Percentiles rank a stretch among this genome's conserved stretches.
These are phyloP conservation scores for Lissocephala sabroskyi DNA, from an alignment of 2,888 invertebrate species.

Conservation along the genomic window DNA sequence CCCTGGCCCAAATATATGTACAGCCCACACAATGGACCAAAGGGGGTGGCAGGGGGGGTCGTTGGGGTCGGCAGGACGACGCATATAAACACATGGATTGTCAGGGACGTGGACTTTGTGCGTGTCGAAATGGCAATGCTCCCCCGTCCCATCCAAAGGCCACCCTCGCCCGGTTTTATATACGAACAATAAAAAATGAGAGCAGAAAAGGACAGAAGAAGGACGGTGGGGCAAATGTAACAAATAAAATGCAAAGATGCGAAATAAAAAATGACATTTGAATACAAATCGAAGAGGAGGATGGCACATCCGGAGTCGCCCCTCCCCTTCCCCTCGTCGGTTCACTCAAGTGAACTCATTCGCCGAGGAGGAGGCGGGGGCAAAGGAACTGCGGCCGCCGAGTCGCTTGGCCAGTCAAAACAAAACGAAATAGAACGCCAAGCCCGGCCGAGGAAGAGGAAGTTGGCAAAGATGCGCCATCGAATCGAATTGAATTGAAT, in stretches of 20 bases:
- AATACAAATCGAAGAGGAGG: constrained; percentile 55
- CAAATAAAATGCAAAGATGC: constrained; percentile 60
- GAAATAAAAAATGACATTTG: constrained; percentile 67
- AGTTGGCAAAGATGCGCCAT: constrained; percentile 17
- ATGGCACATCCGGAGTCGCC: not conserved
- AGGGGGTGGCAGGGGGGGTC: no score
- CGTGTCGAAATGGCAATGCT: constrained; percentile 41
- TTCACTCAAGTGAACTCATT: not conserved
- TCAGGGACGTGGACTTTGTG: constrained; percentile 52
- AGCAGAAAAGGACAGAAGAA: no score
- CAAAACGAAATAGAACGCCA: constrained; percentile 12
- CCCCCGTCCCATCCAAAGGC: not conserved
- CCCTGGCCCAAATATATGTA: constrained; percentile 38
- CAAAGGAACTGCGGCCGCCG: not conserved
- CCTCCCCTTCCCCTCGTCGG: no score
- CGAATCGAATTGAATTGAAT: constrained; percentile 54
- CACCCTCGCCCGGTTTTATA: constrained; percentile 17
- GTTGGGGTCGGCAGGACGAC: constrained; percentile 6
- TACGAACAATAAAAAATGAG: constrained; percentile 27
- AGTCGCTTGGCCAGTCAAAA: not conserved
- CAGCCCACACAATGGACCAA: constrained; percentile 5
- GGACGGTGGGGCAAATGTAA: constrained; percentile 58
- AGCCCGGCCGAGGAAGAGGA: constrained; percentile 12
- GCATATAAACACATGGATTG: constrained; percentile 59
- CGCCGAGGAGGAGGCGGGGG: not conserved